Base-by-base conservation (phyloP, 2,113 vertebrate genomes). In the Phalacrocorax carbo region DNA sequence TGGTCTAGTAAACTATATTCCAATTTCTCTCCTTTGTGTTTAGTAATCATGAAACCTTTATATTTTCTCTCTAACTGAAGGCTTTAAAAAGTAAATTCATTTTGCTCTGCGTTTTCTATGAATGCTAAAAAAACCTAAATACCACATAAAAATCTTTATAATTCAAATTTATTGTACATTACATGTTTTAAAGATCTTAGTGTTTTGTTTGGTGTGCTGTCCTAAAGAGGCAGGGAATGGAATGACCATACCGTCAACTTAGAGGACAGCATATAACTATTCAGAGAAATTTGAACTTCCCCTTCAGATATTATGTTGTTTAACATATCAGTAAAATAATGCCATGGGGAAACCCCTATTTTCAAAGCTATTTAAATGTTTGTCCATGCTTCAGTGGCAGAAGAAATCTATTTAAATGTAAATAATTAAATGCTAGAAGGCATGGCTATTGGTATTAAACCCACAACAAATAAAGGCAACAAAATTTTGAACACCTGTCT, bases 391-490 rank as follows among this genome's bases (percentile, higher is more conserved):
- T 94, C 2, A 4, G 15, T 87, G 66, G 34, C 15, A 77, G 13
- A 80, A 86, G 20, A 60, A 91, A 77, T 82, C 23, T 82, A 60
- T 96, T 96, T 86, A 90, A 92, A 86, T 78, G 27, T 77, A 93
- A 76, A 80, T 32, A 86, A 82, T 46, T 5, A 77, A 89, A 72
- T 73, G 34, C 42, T 87, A 69, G 51, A 87, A 85, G 66, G 52
- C 32, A 90, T 64, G 15, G 6, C 22, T 72, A 13, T 60, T 94
- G 82, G 23, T 44, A 82, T 88, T 81, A 89, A 91, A 58, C 11
- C 2, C 12, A 48, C 8, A 21, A 62, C 22, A 80, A 88, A 61
- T n/a, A 82, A 72, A 36, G 14, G 5, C 7, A 83, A 52, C 71
- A 85, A 64, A 78, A 60, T 36, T 84, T 64, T 79, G 40, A 82